Conservation (phyloP, 2,113 vertebrate genomes). For the Engystomops pustulosus region DNA sequence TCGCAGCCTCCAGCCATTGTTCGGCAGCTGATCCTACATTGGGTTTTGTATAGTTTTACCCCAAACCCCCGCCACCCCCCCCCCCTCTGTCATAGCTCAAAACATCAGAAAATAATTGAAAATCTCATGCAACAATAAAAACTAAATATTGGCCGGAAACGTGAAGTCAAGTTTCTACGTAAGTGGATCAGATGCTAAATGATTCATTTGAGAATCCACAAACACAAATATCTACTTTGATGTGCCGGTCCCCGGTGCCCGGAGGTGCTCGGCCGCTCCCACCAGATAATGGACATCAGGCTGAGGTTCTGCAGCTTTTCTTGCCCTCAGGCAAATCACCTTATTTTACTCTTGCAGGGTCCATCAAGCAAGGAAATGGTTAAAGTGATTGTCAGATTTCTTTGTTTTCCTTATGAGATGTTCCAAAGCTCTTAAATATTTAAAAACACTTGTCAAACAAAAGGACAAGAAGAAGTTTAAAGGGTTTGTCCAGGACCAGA, state of each 20-base stretch:
- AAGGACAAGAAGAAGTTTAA: not conserved
- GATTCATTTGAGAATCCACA: slow-evolving; percentile 48
- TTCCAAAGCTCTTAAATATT: slow-evolving; percentile 4
- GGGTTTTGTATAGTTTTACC: too few species aligned
- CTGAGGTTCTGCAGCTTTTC: slow-evolving; percentile 36
- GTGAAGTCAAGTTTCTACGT: not conserved
- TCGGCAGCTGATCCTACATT: too few species aligned
- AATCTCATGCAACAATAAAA: not conserved
- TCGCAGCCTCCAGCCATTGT: too few species aligned
- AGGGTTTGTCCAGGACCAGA: not conserved
- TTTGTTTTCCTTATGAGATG: slow-evolving; percentile 28
- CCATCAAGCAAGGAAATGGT: slow-evolving; percentile 9
- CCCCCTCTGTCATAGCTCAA: not conserved
- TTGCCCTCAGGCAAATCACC: slow-evolving; percentile 20
- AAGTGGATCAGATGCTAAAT: slow-evolving; percentile 40
- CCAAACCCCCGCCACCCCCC: not conserved
- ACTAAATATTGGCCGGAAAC: slow-evolving; percentile 12
- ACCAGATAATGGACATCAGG: slow-evolving; percentile 39
- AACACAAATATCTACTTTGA: slow-evolving; percentile 48
- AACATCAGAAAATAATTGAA: not conserved
- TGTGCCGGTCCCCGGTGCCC: slow-evolving; percentile 15
- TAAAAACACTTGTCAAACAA: not conserved
- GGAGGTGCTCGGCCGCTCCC: slow-evolving; percentile 24
- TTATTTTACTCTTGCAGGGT: not conserved
- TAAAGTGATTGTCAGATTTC: not conserved